A percentile compares a stretch with the other conserved stretches of the same genome.
phyloP scores from a whole-genome alignment of 2,888 invertebrate genomes.

The Pterobdella sp. region DNA sequence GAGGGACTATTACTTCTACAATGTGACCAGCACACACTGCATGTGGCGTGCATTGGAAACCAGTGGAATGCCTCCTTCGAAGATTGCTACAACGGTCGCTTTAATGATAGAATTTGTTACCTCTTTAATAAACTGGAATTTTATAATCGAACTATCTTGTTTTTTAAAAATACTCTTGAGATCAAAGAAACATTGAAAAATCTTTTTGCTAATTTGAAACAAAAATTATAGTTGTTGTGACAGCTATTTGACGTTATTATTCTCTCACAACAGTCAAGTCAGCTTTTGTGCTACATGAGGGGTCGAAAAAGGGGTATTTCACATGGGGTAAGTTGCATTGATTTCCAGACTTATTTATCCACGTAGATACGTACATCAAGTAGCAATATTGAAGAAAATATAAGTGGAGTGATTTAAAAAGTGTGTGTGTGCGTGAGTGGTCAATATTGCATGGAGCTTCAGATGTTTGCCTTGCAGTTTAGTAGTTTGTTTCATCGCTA shows the following conservation, averaged over 20 bases:
- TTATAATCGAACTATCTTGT: background rate
- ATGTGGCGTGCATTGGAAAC: constrained; percentile 16
- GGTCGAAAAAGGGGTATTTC: background rate
- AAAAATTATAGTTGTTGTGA: background rate
- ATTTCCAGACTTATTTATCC: too few species aligned
- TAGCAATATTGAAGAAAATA: too few species aligned
- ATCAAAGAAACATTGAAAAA: background rate
- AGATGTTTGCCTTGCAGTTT: too few species aligned
- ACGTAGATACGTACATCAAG: too few species aligned
- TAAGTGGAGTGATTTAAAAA: too few species aligned
- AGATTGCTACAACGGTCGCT: constrained; percentile 10
- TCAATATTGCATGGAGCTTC: too few species aligned
- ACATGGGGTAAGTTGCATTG: background rate
- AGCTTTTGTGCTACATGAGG: background rate
- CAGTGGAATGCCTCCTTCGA: constrained; percentile 19
- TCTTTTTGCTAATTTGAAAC: background rate
- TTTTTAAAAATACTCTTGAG: background rate
- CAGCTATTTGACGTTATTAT: background rate
- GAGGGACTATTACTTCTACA: constrained; percentile 1
- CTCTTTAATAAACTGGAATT: too few species aligned
- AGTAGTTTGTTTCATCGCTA: too few species aligned
- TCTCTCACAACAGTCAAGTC: background rate
- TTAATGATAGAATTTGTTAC: too few species aligned
- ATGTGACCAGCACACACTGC: constrained; percentile 3
- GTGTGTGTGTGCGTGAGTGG: too few species aligned